Evolutionary conservation across 2,113 vertebrate species (phyloP).

Genomic region (Muscicapa adusta): DNA sequence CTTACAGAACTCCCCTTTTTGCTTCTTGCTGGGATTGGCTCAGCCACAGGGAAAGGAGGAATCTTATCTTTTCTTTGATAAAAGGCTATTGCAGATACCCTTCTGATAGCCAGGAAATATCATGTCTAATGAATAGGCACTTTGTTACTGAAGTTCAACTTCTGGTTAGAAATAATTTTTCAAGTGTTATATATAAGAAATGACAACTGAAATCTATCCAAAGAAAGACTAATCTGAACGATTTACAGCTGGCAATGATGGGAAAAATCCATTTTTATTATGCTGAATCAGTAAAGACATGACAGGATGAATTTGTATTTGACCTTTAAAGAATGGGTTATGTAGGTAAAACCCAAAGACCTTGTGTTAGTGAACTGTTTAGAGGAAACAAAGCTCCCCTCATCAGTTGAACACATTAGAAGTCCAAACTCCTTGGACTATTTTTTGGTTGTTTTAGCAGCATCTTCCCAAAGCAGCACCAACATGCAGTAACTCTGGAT

Average conservation of each 20-base stretch:
- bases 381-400: background rate
- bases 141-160: constrained; percentile 53
- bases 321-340: background rate
- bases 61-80: constrained; percentile 27
- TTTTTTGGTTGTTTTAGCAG: background rate
- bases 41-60: background rate
- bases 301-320: constrained; percentile 8
- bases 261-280: background rate
- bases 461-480: background rate
- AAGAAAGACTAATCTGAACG: background rate
- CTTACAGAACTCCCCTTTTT: background rate
- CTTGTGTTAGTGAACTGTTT: background rate
- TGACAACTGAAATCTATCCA: constrained; percentile 29
- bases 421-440: background rate
- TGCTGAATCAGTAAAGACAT: background rate
- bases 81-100: constrained; percentile 40
- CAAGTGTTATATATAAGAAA: constrained; percentile 30
- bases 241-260: constrained; percentile 1
- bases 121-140: constrained; percentile 40
- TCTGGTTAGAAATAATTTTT: constrained; percentile 54
- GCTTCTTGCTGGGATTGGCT: background rate
- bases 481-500: background rate
- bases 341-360: background rate
- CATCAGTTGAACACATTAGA: background rate
- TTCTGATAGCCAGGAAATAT: constrained; percentile 47